phyloP scores from a whole-genome alignment of 1,140 invertebrate genomes.

The Drosophila repletoides region DNA sequence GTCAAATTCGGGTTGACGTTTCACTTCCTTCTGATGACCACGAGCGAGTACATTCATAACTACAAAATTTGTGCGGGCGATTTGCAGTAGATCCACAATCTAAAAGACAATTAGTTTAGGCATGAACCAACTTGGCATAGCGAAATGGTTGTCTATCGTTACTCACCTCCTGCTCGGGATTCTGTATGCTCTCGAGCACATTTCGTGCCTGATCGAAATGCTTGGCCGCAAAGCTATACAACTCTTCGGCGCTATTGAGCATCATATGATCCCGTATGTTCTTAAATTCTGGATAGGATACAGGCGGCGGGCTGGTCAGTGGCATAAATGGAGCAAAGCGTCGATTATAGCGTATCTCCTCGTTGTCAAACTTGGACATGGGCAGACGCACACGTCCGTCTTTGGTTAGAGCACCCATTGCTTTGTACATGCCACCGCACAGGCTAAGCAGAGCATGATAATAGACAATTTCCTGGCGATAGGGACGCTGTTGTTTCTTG shows the following conservation, averaged over 20 bases:
- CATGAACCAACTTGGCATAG: background rate
- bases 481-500: constrained; percentile 87
- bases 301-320: constrained; percentile 93
- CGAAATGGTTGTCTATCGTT: background rate
- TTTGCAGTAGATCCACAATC: constrained; percentile 92
- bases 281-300: constrained; percentile 93
- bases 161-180: constrained; percentile 90
- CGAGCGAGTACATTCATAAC: constrained; percentile 95
- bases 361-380: constrained; percentile 94
- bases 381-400: constrained; percentile 88
- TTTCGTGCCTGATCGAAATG: constrained; percentile 95
- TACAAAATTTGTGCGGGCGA: constrained; percentile 97
- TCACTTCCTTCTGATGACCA: constrained; percentile 94
- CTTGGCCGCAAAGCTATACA: constrained; percentile 93
- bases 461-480: constrained; percentile 91
- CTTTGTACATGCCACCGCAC: constrained; percentile 96
- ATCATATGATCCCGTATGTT: constrained; percentile 84
- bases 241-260: constrained; percentile 68
- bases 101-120: constrained; percentile 75
- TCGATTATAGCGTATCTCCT: constrained; percentile 96
- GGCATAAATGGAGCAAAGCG: constrained; percentile 94
- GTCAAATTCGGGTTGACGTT: constrained; percentile 93
- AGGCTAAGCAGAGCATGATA: constrained; percentile 96
- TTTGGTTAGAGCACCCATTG: constrained; percentile 84
- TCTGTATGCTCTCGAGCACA: constrained; percentile 90